phyloP scores from a whole-genome alignment of 2,797 vertebrate species.

The Garrulus glandarius region DNA sequence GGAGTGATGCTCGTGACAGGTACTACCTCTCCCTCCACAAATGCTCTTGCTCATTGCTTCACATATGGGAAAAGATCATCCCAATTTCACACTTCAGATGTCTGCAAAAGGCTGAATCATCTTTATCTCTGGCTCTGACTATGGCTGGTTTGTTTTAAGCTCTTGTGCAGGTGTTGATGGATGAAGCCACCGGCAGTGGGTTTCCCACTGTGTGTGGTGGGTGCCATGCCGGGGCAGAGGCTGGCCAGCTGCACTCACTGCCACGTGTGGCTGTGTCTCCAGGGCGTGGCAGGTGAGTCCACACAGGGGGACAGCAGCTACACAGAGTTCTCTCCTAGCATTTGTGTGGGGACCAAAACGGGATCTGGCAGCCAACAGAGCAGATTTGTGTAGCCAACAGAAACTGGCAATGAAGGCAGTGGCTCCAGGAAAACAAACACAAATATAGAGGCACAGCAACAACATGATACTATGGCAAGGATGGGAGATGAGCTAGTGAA shows the following conservation, averaged over 20 bases:
- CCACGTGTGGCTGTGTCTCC: rapidly evolving
- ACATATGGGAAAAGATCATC: neutral
- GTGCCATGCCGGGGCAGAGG: rapidly evolving
- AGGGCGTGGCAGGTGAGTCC: neutral
- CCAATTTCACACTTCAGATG: neutral
- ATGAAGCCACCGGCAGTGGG: rapidly evolving
- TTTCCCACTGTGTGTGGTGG: rapidly evolving
- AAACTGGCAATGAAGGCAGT: neutral
- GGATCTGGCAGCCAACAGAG: neutral
- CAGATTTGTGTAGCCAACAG: neutral
- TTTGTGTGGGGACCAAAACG: neutral
- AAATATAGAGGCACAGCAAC: neutral
- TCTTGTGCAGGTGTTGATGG: neutral
- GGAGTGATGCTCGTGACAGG: slow-evolving; percentile 36
- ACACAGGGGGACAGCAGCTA: neutral
- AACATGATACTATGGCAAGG: neutral
- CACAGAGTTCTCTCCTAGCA: neutral
- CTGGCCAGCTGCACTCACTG: neutral
- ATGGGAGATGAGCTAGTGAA: neutral
- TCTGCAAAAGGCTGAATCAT: slow-evolving; percentile 29
- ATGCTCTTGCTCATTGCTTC: neutral
- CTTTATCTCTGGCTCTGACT: neutral
- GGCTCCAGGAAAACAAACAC: neutral
- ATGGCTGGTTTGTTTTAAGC: neutral
- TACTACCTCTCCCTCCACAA: neutral